These are phyloP conservation scores for Puffinus mauretanicus DNA, from an alignment of 2,113 vertebrate genomes.

Conservation along the genomic window DNA sequence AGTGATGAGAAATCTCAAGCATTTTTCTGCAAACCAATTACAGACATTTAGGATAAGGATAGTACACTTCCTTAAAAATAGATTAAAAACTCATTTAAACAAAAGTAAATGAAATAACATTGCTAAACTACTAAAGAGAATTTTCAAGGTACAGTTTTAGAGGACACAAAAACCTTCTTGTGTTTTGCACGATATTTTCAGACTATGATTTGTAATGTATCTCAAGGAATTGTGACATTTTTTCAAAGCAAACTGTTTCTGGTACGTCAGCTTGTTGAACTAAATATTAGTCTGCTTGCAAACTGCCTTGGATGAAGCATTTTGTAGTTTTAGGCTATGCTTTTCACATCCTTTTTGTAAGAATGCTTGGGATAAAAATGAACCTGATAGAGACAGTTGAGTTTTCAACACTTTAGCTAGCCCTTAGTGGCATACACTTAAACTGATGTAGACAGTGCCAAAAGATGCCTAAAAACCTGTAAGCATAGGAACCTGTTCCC, in stretches of 20 bases:
- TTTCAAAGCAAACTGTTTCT: neutral
- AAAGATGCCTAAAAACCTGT: neutral
- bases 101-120: neutral
- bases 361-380: neutral
- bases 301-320: neutral
- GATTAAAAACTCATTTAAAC: neutral
- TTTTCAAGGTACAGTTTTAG: neutral
- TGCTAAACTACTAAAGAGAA: neutral
- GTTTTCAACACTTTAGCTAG: neutral
- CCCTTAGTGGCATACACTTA: neutral
- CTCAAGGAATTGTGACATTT: neutral
- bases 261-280: neutral
- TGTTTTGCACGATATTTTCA: neutral
- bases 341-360: neutral
- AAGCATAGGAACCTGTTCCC: neutral
- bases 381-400: neutral
- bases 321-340: neutral
- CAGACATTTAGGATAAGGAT: neutral
- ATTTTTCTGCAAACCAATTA: neutral
- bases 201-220: neutral
- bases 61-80: neutral
- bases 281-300: neutral
- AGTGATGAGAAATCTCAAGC: neutral
- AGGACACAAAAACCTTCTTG: neutral
- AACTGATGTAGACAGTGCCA: neutral